Conservation (phyloP, 2,113 vertebrate genomes). For the Calidris pygmaea region DNA sequence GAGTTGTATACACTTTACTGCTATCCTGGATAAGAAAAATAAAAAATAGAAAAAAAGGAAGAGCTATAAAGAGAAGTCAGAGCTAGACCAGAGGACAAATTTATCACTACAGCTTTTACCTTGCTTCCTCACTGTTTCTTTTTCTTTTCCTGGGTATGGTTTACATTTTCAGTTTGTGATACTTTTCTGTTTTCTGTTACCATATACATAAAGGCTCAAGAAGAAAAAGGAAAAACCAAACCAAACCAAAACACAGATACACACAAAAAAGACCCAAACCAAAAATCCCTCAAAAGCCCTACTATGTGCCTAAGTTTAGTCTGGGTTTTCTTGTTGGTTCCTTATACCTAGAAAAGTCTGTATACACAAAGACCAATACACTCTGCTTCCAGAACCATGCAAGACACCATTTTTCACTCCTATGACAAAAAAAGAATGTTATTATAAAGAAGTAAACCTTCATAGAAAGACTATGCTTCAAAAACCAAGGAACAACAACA, state of each 20-base stretch:
- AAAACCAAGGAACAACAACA: neutral
- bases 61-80: neutral
- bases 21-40: slow-evolving; percentile 78
- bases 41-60: neutral
- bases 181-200: slow-evolving; percentile 23
- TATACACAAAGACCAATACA: neutral
- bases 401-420: slow-evolving; percentile 22
- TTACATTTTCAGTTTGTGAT: slow-evolving; percentile 11
- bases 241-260: neutral
- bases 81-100: neutral
- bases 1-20: slow-evolving; percentile 85
- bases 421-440: neutral
- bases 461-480: neutral
- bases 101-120: neutral
- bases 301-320: slow-evolving; percentile 3
- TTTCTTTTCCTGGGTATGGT: neutral
- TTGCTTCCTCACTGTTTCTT: neutral
- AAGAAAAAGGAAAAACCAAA: neutral
- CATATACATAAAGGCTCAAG: neutral
- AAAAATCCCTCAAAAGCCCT: neutral
- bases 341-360: slow-evolving; percentile 20
- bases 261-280: neutral
- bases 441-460: slow-evolving; percentile 1
- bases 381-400: neutral
- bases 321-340: slow-evolving; percentile 26